Evolutionary conservation across 2,113 vertebrate species (phyloP), one percentile per base, ranked within the genome.

Genomic region (Halichoeres trimaculatus): DNA sequence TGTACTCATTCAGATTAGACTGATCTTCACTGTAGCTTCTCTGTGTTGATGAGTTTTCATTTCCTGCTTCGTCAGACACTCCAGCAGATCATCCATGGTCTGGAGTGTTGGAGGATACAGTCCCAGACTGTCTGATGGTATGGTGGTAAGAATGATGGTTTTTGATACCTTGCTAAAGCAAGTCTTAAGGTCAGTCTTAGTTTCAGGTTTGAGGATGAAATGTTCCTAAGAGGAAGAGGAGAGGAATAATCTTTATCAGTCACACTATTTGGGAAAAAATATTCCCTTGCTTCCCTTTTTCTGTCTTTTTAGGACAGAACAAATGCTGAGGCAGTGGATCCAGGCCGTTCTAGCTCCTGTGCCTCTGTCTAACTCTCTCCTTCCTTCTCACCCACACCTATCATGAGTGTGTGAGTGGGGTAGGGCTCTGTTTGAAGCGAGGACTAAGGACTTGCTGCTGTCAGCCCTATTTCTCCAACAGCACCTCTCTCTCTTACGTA

Each of bases 381-480:
- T 60, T 69, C 74, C 72, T 78, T 71, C 87, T 76, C 47, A 12
- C 35, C 66, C 58, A 56, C 73, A 57, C 69, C 38, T 12, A 45
- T n/a, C 7, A n/a, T 13, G 45, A 20, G 53, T 69, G 63, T 36
- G 50, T 10, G 64, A 3, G 24, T 24, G 45, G 54, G 59, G 57
- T 52, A 73, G 68, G 73, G 77, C 83, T 68, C 61, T 68, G 84
- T 72, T 62, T 67, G 77, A 64, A 76, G 55, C 24, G 68, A 72
- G 68, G 47, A 88, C 85, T 81, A 73, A 87, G 80, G 88, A 89
- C 90, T 81, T 92, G 90, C 92, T 92, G 90, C 72, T 83, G 87
- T 94, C 91, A 94, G 91, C 93, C 91, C 74, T 87, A 93, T 91
- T 74, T 84, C 75, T 84, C 77, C 79, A 87, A 88, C 76, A 87